Evolutionary conservation across 1,140 invertebrate species (phyloP).

Genomic region (Heliothis virescens): DNA sequence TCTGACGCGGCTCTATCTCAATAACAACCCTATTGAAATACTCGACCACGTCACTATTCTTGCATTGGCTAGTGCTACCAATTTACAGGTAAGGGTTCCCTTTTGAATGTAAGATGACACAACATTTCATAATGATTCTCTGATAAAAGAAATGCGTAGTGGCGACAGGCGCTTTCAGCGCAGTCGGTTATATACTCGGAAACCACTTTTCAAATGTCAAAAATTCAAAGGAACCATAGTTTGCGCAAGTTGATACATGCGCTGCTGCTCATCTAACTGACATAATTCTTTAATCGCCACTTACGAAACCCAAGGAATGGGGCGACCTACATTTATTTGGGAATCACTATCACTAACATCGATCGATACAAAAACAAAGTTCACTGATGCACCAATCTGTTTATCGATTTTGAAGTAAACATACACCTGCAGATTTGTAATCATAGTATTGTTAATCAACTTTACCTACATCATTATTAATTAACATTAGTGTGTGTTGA

Average conservation of each 20-base stretch:
- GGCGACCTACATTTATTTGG: conserved; percentile 29
- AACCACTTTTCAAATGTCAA: neutral
- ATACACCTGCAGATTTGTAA: neutral
- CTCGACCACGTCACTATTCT: conserved; percentile 88
- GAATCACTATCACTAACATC: conserved; percentile 34
- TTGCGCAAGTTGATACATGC: neutral
- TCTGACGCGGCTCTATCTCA: conserved; percentile 89
- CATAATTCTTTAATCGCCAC: conserved; percentile 22
- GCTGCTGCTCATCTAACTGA: conserved; percentile 16
- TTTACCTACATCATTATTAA: neutral
- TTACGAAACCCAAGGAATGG: conserved; percentile 27
- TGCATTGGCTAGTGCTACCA: conserved; percentile 87
- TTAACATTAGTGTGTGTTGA: conserved; percentile 3
- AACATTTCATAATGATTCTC: too few species aligned
- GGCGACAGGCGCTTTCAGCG: too few species aligned
- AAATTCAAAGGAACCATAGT: neutral
- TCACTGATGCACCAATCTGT: conserved; percentile 1
- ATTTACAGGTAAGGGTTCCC: conserved; percentile 86
- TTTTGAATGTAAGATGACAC: neutral
- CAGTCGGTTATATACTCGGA: too few species aligned
- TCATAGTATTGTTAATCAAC: neutral
- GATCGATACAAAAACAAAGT: conserved; percentile 21
- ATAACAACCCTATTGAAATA: conserved; percentile 89
- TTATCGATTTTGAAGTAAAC: neutral
- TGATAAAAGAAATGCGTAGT: too few species aligned